These are phyloP conservation scores for Narcine bancroftii DNA, from an alignment of 2,113 vertebrate species.

Conservation along the genomic window DNA sequence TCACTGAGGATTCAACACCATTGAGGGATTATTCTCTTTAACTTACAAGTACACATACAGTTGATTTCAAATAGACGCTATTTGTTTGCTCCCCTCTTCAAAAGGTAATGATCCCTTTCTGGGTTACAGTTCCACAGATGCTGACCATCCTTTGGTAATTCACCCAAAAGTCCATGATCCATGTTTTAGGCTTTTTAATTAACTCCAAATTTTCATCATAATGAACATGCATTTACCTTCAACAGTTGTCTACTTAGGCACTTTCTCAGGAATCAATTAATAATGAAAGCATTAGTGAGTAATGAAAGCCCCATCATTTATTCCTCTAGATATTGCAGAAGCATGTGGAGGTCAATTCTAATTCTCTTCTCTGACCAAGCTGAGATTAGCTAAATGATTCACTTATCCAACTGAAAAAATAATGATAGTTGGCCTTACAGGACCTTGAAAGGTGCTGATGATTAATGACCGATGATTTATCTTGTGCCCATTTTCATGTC, in stretches of 20 bases:
- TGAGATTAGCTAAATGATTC: not conserved
- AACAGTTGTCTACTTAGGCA: not conserved
- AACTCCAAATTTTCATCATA: not conserved
- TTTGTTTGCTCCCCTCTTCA: not conserved
- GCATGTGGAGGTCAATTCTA: not conserved
- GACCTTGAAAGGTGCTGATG: too few species aligned
- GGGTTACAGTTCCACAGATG: not conserved
- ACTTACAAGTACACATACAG: not conserved
- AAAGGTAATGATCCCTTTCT: not conserved
- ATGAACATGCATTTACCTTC: not conserved
- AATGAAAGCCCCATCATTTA: not conserved
- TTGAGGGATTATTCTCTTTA: not conserved
- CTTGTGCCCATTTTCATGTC: too few species aligned
- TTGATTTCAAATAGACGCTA: not conserved
- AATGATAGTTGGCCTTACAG: too few species aligned
- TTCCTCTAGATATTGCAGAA: not conserved
- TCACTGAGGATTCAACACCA: not conserved
- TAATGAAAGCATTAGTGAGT: not conserved
- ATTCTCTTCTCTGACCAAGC: not conserved
- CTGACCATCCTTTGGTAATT: not conserved
- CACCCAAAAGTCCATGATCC: not conserved
- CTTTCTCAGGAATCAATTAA: not conserved
- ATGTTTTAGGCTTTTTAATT: not conserved
- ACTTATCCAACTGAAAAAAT: too few species aligned
- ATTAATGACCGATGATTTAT: too few species aligned